Percentiles rank a stretch among this genome's conserved stretches.
Conservation (phyloP, 2,113 vertebrate species). For the Halcyon senegalensis region DNA sequence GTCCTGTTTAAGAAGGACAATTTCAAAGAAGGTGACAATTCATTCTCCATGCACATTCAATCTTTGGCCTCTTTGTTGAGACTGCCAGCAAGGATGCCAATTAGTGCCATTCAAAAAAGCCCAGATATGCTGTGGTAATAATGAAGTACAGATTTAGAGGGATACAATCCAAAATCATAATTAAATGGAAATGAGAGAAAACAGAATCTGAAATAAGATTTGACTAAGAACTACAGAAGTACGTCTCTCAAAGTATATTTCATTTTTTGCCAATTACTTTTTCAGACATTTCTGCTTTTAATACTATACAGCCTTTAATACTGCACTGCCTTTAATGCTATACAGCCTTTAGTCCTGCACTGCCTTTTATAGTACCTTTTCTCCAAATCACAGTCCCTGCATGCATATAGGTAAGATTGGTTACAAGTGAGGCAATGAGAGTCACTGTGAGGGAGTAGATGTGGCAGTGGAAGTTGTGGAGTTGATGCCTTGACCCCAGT, state of each 20-base stretch:
- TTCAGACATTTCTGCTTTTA: background rate
- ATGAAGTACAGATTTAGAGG: conserved; percentile 54
- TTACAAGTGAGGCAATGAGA: background rate
- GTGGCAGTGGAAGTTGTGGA: background rate
- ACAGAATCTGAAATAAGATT: conserved; percentile 50
- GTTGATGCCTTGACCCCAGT: background rate
- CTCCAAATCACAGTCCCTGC: background rate
- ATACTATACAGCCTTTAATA: background rate
- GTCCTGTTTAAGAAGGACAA: background rate
- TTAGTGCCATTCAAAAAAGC: conserved; percentile 53
- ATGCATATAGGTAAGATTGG: background rate
- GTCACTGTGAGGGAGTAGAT: background rate
- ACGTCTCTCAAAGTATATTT: background rate
- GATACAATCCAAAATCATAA: conserved; percentile 61
- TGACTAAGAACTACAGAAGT: conserved; percentile 18
- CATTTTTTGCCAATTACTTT: background rate
- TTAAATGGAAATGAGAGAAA: conserved; percentile 61
- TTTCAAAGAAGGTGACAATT: background rate
- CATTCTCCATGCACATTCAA: background rate
- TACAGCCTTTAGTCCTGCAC: background rate
- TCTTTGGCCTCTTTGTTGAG: conserved; percentile 58
- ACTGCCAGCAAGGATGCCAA: conserved; percentile 44
- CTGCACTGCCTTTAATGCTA: background rate
- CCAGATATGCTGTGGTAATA: conserved; percentile 53
- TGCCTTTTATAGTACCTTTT: background rate